These are phyloP conservation scores for Drosophila macrospina DNA, from an alignment of 2,888 invertebrate genomes.

Conservation along the genomic window DNA sequence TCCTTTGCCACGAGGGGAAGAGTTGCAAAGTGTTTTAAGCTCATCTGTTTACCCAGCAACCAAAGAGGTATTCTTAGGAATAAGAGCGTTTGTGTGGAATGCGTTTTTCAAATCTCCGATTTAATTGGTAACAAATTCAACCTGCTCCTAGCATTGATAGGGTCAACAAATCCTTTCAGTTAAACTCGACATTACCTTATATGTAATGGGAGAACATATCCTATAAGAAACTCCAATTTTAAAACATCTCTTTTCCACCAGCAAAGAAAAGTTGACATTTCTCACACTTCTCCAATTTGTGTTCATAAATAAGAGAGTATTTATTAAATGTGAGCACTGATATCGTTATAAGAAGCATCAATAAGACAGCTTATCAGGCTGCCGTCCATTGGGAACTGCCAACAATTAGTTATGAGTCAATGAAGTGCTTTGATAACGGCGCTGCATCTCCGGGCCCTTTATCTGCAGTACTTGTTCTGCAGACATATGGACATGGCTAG, in stretches of 20 bases:
- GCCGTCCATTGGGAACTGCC: slow-evolving; percentile 48
- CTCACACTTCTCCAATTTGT: not conserved
- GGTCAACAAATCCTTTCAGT: too few relatives aligned
- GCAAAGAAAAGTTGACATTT: not conserved
- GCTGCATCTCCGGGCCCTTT: slow-evolving; percentile 34
- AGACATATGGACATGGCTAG: slow-evolving; percentile 14
- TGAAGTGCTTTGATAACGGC: slow-evolving; percentile 48
- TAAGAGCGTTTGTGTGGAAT: too few relatives aligned
- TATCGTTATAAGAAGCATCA: not conserved
- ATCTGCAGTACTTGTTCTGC: slow-evolving; percentile 56
- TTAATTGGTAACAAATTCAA: too few relatives aligned
- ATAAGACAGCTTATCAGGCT: slow-evolving; percentile 33
- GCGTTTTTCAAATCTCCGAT: too few relatives aligned
- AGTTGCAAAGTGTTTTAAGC: slow-evolving; percentile 4
- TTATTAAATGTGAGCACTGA: slow-evolving; percentile 11
- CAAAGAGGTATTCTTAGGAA: not conserved
- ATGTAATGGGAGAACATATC: too few relatives aligned
- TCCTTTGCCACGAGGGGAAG: slow-evolving; percentile 45
- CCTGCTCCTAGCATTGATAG: too few relatives aligned
- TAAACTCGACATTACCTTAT: too few relatives aligned
- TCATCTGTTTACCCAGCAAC: slow-evolving; percentile 32
- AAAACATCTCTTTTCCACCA: too few relatives aligned
- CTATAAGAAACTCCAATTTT: too few relatives aligned
- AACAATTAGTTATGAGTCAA: slow-evolving; percentile 74
- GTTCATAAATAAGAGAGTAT: slow-evolving; percentile 29